phyloP scores from a whole-genome alignment of 2,113 vertebrate genomes.

The Lophius piscatorius region DNA sequence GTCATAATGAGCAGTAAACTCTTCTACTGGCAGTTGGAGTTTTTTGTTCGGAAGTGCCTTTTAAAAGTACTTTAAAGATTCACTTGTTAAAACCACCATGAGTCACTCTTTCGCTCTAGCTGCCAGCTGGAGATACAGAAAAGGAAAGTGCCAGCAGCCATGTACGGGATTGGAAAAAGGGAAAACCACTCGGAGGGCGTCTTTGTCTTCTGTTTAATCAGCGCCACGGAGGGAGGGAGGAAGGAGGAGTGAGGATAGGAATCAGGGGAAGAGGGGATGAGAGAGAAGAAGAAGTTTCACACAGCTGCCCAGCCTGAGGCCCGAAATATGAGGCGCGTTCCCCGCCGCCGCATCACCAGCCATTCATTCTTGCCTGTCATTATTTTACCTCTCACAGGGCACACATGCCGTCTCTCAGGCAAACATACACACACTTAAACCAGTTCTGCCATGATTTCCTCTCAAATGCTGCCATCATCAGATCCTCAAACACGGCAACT shows the following conservation, averaged over 20 bases:
- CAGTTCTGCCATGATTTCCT: conserved; percentile 49
- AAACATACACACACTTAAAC: conserved; percentile 29
- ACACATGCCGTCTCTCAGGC: conserved; percentile 34
- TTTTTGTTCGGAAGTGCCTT: conserved; percentile 64
- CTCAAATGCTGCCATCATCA: conserved; percentile 39
- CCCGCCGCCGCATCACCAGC: conserved; percentile 53
- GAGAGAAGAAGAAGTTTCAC: conserved; percentile 52
- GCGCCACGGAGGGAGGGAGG: conserved; percentile 18
- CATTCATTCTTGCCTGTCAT: conserved; percentile 62
- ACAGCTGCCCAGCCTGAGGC: conserved; percentile 70
- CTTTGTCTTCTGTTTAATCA: conserved; percentile 75
- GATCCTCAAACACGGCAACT: conserved; percentile 31
- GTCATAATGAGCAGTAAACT: conserved; percentile 24
- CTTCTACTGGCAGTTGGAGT: conserved; percentile 16
- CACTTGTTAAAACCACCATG: conserved; percentile 54
- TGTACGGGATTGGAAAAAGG: conserved; percentile 43
- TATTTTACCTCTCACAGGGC: conserved; percentile 65
- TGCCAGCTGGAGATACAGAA: conserved; percentile 56
- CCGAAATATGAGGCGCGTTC: conserved; percentile 56
- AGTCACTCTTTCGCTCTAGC: conserved; percentile 52
- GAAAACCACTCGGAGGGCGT: conserved; percentile 66
- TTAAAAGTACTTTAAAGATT: conserved; percentile 76
- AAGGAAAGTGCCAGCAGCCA: conserved; percentile 57
- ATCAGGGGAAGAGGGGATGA: conserved; percentile 9
- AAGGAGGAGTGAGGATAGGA: not conserved